phyloP scores from a whole-genome alignment of 2,113 vertebrate species.

The Triplophysa rosa region DNA sequence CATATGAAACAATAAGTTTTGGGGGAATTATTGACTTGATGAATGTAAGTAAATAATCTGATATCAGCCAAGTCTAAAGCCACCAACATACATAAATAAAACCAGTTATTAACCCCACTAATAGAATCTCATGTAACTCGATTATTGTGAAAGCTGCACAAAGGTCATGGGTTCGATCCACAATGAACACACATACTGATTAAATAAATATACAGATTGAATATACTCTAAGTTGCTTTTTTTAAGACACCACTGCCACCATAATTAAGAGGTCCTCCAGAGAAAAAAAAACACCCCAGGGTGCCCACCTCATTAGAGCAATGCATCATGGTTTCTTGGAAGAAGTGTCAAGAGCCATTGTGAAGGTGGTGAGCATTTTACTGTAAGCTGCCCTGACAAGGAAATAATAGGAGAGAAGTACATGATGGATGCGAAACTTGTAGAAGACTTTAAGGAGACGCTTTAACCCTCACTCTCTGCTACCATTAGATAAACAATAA shows the following conservation, averaged over 20 bases:
- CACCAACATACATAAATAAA: no score
- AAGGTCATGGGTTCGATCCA: no score
- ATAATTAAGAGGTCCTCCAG: conserved; percentile 55
- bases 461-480: conserved; percentile 15
- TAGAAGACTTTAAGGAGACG: conserved; percentile 27
- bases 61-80: not conserved
- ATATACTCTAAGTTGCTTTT: no score
- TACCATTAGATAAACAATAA: not conserved
- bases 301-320: conserved; percentile 67
- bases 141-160: no score
- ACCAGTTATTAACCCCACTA: no score
- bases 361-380: conserved; percentile 35
- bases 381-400: conserved; percentile 65
- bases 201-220: no score
- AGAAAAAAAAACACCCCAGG: conserved; percentile 57
- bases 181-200: no score
- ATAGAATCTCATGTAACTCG: no score
- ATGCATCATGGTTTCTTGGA: conserved; percentile 56
- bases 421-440: conserved; percentile 51
- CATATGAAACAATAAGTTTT: no score
- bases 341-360: conserved; percentile 33
- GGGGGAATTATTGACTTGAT: no score
- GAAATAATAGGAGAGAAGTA: conserved; percentile 57
- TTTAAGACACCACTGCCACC: conserved; percentile 60
- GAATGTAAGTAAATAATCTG: not conserved